Percentiles rank a stretch among this genome's conserved stretches.
phyloP scores from a whole-genome alignment of 1,140 invertebrate species.

The Wasmannia auropunctata region DNA sequence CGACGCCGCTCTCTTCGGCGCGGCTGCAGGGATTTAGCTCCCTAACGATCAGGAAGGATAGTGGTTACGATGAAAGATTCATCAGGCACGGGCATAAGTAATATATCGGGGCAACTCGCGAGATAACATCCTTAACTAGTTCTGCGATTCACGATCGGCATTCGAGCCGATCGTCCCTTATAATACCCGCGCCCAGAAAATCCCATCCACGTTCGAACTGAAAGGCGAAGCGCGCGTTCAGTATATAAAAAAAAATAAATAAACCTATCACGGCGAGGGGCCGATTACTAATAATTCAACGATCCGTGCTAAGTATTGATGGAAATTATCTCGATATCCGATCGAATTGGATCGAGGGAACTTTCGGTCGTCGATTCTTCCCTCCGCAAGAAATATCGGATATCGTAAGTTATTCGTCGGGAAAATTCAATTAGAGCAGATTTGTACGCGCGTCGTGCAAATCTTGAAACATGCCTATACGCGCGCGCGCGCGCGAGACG shows the following conservation, averaged over 20 bases:
- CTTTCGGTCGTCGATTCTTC: not conserved
- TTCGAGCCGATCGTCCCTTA: not conserved
- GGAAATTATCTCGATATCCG: not conserved
- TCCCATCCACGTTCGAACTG: not conserved
- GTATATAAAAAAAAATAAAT: not conserved
- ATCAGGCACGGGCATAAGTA: constrained; percentile 40
- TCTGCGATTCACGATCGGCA: constrained; percentile 7
- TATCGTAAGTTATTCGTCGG: not conserved
- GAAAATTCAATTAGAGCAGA: constrained; percentile 4
- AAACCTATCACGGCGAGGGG: too few species aligned
- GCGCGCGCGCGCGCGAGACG: not conserved
- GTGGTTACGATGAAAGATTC: constrained; percentile 50
- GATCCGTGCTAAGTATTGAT: not conserved
- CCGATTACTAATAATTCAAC: not conserved
- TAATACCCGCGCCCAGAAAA: not conserved
- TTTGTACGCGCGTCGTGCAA: not conserved
- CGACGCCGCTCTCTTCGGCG: not conserved
- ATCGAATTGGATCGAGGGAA: not conserved
- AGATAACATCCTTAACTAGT: constrained; percentile 45
- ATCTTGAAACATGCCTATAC: constrained; percentile 1
- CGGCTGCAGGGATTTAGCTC: not conserved
- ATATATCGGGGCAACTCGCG: constrained; percentile 27
- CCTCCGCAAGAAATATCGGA: not conserved
- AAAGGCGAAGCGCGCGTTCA: too few species aligned
- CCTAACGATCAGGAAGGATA: constrained; percentile 34